Evolutionary conservation across 2,113 vertebrate genomes (phyloP).

Genomic region (Fulmarus glacialis): DNA sequence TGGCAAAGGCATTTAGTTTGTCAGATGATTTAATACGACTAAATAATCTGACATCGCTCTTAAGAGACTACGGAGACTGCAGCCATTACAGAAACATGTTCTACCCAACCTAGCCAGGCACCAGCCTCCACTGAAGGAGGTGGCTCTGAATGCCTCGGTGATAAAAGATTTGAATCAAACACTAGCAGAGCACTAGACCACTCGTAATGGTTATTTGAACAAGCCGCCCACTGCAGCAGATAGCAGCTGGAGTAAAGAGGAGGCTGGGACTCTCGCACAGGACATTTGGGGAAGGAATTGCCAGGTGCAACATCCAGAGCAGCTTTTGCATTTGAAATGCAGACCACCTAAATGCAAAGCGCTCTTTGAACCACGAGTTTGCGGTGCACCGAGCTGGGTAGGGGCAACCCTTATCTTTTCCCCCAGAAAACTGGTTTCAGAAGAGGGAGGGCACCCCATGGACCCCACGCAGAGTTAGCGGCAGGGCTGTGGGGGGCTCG

Average conservation of each 20-base stretch:
- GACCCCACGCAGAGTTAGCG: rapidly evolving
- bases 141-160: neutral
- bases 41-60: neutral
- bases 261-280: neutral
- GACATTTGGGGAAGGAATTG: neutral
- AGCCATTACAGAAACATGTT: neutral
- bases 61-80: neutral
- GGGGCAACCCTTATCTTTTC: neutral
- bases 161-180: neutral
- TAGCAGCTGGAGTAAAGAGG: neutral
- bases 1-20: neutral
- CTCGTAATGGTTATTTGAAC: neutral
- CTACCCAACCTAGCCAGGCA: neutral
- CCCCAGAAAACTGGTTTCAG: neutral
- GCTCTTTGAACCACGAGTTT: neutral
- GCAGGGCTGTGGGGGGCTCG: neutral
- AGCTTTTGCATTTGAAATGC: neutral
- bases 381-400: neutral
- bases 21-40: neutral
- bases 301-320: neutral
- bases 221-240: neutral
- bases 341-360: neutral
- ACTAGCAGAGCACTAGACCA: neutral
- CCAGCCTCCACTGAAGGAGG: neutral
- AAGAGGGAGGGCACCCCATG: neutral